Percentiles rank a stretch among this genome's conserved stretches.
Conservation (phyloP, 2,797 vertebrate genomes). For the Phalanger gymnotis region DNA sequence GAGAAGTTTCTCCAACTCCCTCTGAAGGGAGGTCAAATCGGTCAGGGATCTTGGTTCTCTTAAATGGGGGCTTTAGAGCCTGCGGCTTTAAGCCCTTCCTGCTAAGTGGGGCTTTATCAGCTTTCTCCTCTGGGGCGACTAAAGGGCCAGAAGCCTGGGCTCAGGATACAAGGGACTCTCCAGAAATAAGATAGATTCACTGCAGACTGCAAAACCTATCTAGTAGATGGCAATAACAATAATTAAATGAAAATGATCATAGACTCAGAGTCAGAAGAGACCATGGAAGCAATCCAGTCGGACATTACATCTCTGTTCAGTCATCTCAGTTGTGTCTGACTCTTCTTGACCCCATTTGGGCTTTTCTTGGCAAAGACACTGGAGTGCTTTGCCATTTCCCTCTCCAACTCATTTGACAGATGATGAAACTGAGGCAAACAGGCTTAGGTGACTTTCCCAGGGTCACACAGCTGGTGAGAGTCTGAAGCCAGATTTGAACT, state of each 20-base stretch:
- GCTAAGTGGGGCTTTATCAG: not conserved
- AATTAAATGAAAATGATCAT: not conserved
- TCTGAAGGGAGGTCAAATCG: not conserved
- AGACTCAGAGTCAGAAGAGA: not conserved
- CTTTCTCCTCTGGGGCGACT: not conserved
- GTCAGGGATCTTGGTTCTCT: not conserved
- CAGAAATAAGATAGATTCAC: not conserved
- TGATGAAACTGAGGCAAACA: not conserved
- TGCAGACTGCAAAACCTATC: not conserved
- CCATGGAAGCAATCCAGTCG: not conserved
- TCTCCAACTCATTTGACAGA: not conserved
- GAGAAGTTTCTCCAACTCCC: not conserved
- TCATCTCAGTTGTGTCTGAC: not conserved
- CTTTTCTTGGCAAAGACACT: not conserved
- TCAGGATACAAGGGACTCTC: not conserved
- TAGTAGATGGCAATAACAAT: not conserved
- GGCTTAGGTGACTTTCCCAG: not conserved
- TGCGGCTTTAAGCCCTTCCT: not conserved
- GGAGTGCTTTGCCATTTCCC: not conserved
- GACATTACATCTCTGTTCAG: not conserved
- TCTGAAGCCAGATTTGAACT: not conserved
- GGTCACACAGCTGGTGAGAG: not conserved
- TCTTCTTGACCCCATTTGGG: not conserved
- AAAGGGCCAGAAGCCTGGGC: not conserved
- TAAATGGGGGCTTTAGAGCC: not conserved